Conservation (phyloP, 2,888 invertebrate species). For the Chironomus tentans region DNA sequence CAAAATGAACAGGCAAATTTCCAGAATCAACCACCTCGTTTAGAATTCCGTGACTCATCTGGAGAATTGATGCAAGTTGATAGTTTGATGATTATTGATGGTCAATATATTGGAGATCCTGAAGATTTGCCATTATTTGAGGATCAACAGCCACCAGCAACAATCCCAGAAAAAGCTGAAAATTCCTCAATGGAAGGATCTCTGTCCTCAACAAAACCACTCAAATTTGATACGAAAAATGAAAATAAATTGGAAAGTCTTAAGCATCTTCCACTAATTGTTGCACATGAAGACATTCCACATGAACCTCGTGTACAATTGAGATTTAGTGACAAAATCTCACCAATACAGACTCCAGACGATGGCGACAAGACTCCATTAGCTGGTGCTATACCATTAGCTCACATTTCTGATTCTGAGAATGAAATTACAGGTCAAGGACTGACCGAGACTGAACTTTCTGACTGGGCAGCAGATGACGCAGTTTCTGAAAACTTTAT, state of each 20-base stretch:
- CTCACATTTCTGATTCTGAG: constrained; percentile 54
- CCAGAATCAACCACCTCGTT: constrained; percentile 48
- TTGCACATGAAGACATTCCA: constrained; percentile 31
- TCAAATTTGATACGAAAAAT: constrained; percentile 40
- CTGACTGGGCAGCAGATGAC: constrained; percentile 80
- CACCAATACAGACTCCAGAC: not conserved
- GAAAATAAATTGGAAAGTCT: constrained; percentile 42
- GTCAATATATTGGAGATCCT: constrained; percentile 42
- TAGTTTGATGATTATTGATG: constrained; percentile 48
- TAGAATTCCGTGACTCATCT: constrained; percentile 64
- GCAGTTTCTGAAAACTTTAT: constrained; percentile 67
- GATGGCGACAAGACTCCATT: constrained; percentile 22
- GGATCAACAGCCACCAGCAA: not conserved
- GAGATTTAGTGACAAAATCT: constrained; percentile 3
- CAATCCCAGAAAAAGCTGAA: not conserved
- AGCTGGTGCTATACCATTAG: constrained; percentile 29
- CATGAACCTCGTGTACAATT: not conserved
- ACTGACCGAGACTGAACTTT: constrained; percentile 77
- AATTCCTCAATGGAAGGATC: constrained; percentile 31
- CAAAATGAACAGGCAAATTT: constrained; percentile 33
- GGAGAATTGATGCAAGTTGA: constrained; percentile 57
- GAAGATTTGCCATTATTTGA: constrained; percentile 41
- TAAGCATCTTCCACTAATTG: constrained; percentile 39
- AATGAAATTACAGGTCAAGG: constrained; percentile 58
- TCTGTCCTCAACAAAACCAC: constrained; percentile 33